A percentile compares a stretch with the other conserved stretches of the same genome.
Evolutionary conservation across 2,888 invertebrate species (phyloP).

Genomic region (Ichneumoninae sp.): DNA sequence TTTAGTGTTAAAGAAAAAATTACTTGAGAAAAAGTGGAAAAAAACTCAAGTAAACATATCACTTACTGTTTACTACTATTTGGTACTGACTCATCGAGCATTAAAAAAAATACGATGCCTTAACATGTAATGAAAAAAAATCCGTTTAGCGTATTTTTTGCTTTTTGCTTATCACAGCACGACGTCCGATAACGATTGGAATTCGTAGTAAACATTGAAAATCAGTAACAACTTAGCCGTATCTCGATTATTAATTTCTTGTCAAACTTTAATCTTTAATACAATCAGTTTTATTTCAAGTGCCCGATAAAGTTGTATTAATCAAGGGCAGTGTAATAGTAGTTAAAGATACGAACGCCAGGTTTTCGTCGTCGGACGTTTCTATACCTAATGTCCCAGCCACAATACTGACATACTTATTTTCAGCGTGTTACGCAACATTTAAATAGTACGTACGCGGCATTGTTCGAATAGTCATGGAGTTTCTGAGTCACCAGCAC

Average conservation of each 20-base stretch:
- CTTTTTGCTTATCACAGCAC: not conserved
- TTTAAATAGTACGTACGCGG: slow-evolving; percentile 40
- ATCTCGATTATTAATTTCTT: not conserved
- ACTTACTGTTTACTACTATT: too few species aligned
- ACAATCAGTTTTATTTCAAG: not conserved
- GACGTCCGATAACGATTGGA: not conserved
- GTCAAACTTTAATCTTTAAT: not conserved
- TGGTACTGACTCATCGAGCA: not conserved
- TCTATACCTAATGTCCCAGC: not conserved
- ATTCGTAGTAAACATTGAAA: not conserved
- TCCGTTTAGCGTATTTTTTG: not conserved
- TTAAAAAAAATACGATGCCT: not conserved
- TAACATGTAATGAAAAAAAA: not conserved
- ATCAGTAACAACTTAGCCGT: not conserved
- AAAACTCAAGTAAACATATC: not conserved
- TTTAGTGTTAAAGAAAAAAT: too few species aligned
- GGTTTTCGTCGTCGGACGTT: not conserved
- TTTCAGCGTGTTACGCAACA: slow-evolving; percentile 51
- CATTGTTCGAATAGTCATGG: slow-evolving; percentile 49
- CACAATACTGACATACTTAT: slow-evolving; percentile 17
- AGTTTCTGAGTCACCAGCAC: slow-evolving; percentile 1
- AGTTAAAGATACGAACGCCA: not conserved
- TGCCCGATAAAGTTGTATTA: not conserved
- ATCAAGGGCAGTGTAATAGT: not conserved
- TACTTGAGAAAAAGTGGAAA: not conserved